Base-by-base conservation (phyloP, 2,113 vertebrate genomes). In the Scortum barcoo region DNA sequence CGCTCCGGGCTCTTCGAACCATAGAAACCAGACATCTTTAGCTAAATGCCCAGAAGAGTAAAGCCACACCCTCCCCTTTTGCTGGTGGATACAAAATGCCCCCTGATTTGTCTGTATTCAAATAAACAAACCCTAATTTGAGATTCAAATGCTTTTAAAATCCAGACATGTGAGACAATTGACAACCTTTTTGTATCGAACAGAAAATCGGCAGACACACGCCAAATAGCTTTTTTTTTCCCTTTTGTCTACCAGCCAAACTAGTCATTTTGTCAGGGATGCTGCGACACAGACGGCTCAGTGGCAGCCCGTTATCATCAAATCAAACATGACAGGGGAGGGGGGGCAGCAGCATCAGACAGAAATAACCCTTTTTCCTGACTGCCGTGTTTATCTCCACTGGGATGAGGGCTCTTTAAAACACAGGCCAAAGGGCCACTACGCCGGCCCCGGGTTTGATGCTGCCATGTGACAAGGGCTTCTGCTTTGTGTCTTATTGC, bases 291-390 rank as follows among this genome's bases (percentile, higher is more conserved):
- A 61, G 78, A 85, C 76, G 5, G 60, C 90, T 88, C 74, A 0
- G 80, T 38, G 91, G 86, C 93, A 90, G 84, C 83, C 89, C 33
- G 80, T 90, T 94, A 94, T 94, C 91, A 83, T 91, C 90, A 71
- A 82, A 93, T 92, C 93, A 91, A 88, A 92, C 40, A 53, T 86
- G 92, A 93, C 91, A 89, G 87, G 82, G 86, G 87, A 80, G 86
- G 87, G 88, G 87, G 90, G 88, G 86, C 84, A 85, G 72, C 72
- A 65, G 90, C 89, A 77, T 78, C 82, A 81, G 83, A 90, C 86
- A 87, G 85, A 92, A 93, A 92, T 93, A 92, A 92, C 83, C 86
- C 72, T 70, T 86, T 86, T 89, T 78, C 87, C 89, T 79, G 90
- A 78, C 76, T 76, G 78, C 75, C 40, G 46, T n/a, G n/a, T 91